phyloP scores from a whole-genome alignment of 2,113 vertebrate species.

The Phocoena sinus region DNA sequence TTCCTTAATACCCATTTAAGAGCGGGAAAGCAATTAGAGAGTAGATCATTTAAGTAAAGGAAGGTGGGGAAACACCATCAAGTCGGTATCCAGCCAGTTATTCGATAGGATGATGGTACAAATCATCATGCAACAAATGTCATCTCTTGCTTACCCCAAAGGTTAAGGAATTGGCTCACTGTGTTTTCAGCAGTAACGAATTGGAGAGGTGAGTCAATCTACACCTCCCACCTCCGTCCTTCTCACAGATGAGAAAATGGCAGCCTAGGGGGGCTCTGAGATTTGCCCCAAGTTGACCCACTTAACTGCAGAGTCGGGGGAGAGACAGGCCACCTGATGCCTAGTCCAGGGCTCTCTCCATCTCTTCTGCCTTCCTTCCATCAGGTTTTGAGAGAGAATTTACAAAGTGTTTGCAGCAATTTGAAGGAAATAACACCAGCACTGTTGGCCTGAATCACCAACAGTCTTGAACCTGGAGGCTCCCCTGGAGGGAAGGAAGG shows the following conservation, averaged over 20 bases:
- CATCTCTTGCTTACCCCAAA: neutral
- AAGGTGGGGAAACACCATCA: neutral
- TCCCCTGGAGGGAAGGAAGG: neutral
- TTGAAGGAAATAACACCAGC: neutral
- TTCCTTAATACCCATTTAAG: neutral
- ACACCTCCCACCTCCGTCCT: accelerated
- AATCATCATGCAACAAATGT: neutral
- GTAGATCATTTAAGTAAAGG: neutral
- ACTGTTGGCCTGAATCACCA: no score
- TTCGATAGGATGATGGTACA: neutral
- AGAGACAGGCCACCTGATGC: neutral
- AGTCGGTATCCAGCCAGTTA: neutral
- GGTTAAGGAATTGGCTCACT: neutral
- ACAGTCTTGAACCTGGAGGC: neutral
- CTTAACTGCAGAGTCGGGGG: accelerated
- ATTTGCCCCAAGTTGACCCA: no score
- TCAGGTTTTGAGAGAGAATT: neutral
- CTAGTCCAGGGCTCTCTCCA: neutral
- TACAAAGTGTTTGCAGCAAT: neutral
- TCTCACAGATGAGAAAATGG: neutral
- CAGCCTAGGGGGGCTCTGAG: neutral
- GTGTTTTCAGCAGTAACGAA: neutral
- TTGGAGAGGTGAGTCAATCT: neutral
- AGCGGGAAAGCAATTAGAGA: neutral
- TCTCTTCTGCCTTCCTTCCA: neutral